Conservation (phyloP, 2,113 vertebrate species). For the Phalacrocorax aristotelis region DNA sequence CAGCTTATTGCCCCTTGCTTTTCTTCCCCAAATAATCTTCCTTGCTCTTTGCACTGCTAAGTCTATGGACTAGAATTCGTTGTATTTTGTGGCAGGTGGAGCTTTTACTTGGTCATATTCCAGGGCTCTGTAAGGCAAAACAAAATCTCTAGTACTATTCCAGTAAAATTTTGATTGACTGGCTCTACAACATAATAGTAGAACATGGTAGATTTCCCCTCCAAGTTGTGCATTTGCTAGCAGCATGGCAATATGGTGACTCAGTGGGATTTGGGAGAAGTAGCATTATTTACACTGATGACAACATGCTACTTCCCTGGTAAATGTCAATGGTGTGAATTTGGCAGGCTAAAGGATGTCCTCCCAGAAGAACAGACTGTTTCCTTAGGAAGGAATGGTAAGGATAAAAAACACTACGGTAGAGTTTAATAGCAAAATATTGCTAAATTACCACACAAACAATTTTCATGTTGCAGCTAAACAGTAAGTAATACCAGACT, state of each 20-base stretch:
- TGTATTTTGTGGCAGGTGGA: not conserved
- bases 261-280: slow-evolving; percentile 47
- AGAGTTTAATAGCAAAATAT: slow-evolving; percentile 51
- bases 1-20: not conserved
- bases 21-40: not conserved
- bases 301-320: slow-evolving; percentile 74
- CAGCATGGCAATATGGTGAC: slow-evolving; percentile 54
- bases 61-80: not conserved
- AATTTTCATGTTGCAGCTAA: slow-evolving; percentile 22
- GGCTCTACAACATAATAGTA: not conserved
- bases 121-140: not conserved
- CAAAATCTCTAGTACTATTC: slow-evolving; percentile 3
- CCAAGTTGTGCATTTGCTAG: slow-evolving; percentile 23
- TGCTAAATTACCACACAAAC: slow-evolving; percentile 42
- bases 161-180: slow-evolving; percentile 45
- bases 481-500: slow-evolving; percentile 16
- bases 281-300: slow-evolving; percentile 75
- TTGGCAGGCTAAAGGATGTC: slow-evolving; percentile 68
- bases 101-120: not conserved
- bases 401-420: slow-evolving; percentile 43
- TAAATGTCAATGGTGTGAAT: slow-evolving; percentile 74
- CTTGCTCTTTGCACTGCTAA: not conserved
- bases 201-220: slow-evolving; percentile 5
- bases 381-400: slow-evolving; percentile 66
- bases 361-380: slow-evolving; percentile 70